Conservation (phyloP, 2,888 invertebrate genomes). For the Eumacrocentrus americanus region DNA sequence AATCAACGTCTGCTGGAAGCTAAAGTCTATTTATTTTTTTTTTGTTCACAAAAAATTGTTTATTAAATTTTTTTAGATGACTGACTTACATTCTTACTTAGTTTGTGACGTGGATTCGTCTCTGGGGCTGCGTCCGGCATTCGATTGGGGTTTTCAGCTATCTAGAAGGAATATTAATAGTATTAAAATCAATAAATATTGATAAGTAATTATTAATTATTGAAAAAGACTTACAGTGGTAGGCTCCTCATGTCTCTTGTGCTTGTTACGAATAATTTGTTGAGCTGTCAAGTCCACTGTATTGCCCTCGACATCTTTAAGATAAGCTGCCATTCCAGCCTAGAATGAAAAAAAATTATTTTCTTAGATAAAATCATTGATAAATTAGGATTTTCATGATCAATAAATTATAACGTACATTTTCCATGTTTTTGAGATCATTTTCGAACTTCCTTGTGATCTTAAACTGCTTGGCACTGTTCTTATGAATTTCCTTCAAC, state of each 20-base stretch:
- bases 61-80: neutral
- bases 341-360: constrained; percentile 42
- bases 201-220: neutral
- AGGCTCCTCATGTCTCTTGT: constrained; percentile 35
- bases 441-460: constrained; percentile 78
- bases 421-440: constrained; percentile 87
- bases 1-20: constrained; percentile 48
- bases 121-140: constrained; percentile 41
- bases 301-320: constrained; percentile 76
- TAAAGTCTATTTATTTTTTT: constrained; percentile 25
- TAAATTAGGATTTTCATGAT: too few relatives aligned
- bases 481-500: constrained; percentile 82
- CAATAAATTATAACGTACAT: too few relatives aligned
- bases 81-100: constrained; percentile 33
- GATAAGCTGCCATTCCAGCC: constrained; percentile 86
- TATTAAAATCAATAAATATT: neutral
- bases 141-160: constrained; percentile 38
- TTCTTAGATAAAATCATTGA: neutral
- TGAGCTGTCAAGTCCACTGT: constrained; percentile 56
- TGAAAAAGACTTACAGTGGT: constrained; percentile 31
- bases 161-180: constrained; percentile 20
- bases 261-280: constrained; percentile 61
- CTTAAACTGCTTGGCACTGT: constrained; percentile 80
- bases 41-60: neutral
- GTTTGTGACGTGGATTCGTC: constrained; percentile 41